Conservation (phyloP, 2,797 vertebrate genomes). For the Oreochromis grahami region DNA sequence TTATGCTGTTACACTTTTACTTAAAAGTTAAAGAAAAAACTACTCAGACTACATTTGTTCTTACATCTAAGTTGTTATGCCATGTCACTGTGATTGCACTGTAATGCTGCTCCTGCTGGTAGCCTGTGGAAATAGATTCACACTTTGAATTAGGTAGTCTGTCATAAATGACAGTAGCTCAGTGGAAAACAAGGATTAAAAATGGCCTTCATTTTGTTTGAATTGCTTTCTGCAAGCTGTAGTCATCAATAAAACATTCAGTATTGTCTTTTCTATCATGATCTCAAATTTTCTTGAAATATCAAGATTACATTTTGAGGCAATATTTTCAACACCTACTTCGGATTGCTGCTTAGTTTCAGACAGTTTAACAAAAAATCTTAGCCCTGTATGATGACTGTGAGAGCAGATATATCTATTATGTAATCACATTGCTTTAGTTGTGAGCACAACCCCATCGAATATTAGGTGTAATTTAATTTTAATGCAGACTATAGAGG, state of each 20-base stretch:
- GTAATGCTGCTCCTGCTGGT: neutral
- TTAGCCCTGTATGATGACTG: neutral
- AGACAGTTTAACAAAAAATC: neutral
- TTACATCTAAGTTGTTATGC: neutral
- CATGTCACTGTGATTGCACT: neutral
- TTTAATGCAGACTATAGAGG: neutral
- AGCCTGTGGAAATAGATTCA: neutral
- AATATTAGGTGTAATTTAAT: neutral
- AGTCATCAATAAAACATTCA: neutral
- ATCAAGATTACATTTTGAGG: neutral
- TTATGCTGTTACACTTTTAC: neutral
- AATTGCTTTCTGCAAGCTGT: neutral
- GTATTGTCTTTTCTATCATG: neutral
- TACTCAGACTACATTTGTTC: neutral
- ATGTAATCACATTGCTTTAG: neutral
- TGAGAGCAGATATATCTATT: neutral
- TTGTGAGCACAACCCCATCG: neutral
- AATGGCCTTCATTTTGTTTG: neutral
- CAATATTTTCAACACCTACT: neutral
- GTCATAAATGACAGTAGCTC: neutral
- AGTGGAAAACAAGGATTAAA: neutral
- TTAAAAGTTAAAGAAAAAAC: neutral
- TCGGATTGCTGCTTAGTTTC: neutral
- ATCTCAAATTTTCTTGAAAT: neutral
- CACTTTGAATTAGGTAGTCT: neutral